Evolutionary conservation across 2,888 invertebrate species (phyloP).

Genomic region (Aspidiotus destructor): DNA sequence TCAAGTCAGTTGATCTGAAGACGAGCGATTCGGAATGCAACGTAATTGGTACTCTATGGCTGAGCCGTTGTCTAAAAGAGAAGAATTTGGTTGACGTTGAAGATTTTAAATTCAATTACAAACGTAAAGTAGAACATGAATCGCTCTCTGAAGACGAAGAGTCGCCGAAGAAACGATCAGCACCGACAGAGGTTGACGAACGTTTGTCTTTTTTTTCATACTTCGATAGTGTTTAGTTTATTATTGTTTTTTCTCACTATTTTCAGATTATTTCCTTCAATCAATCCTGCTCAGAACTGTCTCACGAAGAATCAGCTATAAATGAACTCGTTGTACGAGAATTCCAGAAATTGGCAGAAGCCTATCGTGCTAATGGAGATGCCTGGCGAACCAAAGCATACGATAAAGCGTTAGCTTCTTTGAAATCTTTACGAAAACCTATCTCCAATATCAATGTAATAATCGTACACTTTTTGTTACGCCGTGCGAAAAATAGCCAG

Average conservation of each 20-base stretch:
- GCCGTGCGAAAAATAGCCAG: too few species aligned
- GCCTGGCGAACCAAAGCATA: conserved; percentile 21
- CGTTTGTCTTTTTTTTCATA: background rate
- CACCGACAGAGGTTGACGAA: background rate
- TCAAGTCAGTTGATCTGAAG: background rate
- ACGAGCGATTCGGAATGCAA: conserved; percentile 4
- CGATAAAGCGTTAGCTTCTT: conserved; percentile 19
- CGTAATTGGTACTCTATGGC: conserved; percentile 17
- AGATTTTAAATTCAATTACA: conserved; percentile 11
- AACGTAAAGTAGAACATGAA: conserved; percentile 5
- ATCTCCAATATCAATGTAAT: conserved; percentile 17
- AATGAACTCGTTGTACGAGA: conserved; percentile 9
- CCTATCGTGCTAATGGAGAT: conserved; percentile 19
- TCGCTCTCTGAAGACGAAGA: background rate
- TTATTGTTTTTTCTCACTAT: background rate
- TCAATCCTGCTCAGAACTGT: too few species aligned
- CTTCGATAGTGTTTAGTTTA: background rate
- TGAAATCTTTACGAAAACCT: conserved; percentile 17
- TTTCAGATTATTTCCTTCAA: background rate
- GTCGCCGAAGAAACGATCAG: background rate
- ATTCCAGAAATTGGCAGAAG: conserved; percentile 28
- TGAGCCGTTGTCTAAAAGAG: conserved; percentile 22
- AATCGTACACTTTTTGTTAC: background rate
- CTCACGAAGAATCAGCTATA: background rate
- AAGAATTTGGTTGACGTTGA: conserved; percentile 8